Conservation (phyloP, 53 echinoderm and acorn worm genomes). For the Mesocentrotus franciscanus region DNA sequence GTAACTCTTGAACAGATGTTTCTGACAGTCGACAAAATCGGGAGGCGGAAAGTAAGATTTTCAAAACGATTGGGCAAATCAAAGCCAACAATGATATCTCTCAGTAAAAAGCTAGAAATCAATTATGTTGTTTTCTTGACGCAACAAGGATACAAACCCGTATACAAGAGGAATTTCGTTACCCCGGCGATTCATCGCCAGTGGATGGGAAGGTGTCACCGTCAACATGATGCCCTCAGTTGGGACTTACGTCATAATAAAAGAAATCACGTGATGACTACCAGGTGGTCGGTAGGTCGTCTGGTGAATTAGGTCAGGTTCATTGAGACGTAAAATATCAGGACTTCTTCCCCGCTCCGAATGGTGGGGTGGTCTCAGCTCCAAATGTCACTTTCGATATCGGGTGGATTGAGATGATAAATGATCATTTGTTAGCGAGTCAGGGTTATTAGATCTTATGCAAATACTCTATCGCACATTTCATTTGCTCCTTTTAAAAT, state of each 20-base stretch:
- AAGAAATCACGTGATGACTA: constrained; percentile 10
- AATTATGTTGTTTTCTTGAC: background rate
- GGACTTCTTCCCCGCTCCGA: background rate
- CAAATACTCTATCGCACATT: background rate
- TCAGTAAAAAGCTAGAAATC: background rate
- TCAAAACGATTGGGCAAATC: too few species aligned
- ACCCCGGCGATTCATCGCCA: background rate
- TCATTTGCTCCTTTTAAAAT: too few species aligned
- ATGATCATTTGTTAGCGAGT: background rate
- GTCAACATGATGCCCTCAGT: background rate
- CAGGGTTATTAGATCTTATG: background rate
- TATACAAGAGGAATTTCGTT: background rate
- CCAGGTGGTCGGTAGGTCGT: constrained; percentile 11
- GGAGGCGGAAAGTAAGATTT: too few species aligned
- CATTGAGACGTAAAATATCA: constrained; percentile 25
- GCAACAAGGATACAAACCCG: background rate
- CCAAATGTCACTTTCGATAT: constrained; percentile 22
- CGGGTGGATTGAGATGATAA: background rate
- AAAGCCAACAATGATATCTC: background rate
- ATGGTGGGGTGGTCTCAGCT: background rate
- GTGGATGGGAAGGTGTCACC: background rate
- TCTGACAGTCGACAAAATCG: too few species aligned
- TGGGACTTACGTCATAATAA: background rate
- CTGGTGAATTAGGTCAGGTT: constrained; percentile 21
- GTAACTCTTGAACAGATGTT: too few species aligned